Conservation (phyloP, 2,797 vertebrate species). For the Melanotaenia maccullochi region DNA sequence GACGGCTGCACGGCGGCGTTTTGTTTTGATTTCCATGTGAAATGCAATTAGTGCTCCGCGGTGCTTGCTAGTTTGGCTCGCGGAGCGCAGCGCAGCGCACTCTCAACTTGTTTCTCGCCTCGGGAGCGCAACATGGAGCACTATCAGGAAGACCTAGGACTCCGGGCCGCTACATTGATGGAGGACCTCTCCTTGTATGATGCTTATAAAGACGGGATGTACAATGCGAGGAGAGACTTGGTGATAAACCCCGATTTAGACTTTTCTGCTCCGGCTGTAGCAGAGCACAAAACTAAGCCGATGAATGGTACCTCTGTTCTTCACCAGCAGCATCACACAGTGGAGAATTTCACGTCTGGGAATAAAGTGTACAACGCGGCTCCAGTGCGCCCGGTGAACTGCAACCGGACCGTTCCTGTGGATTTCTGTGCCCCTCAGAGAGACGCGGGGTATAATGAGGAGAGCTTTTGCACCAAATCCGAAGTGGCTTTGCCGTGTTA, state of each 20-base stretch:
- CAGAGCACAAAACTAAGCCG: slow-evolving; percentile 78
- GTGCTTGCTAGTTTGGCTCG: slow-evolving; percentile 70
- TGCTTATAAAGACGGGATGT: slow-evolving; percentile 79
- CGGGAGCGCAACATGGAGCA: slow-evolving; percentile 84
- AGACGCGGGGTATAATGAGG: slow-evolving; percentile 78
- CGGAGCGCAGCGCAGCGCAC: slow-evolving; percentile 68
- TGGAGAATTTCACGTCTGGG: slow-evolving; percentile 82
- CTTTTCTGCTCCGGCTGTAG: slow-evolving; percentile 69
- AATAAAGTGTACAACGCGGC: slow-evolving; percentile 85
- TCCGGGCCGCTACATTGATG: slow-evolving; percentile 81
- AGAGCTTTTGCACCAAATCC: slow-evolving; percentile 86
- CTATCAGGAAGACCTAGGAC: slow-evolving; percentile 84
- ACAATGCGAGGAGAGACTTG: slow-evolving; percentile 75
- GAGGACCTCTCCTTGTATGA: slow-evolving; percentile 85
- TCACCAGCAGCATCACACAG: slow-evolving; percentile 82
- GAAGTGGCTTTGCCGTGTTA: slow-evolving; percentile 92
- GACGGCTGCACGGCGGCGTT: slow-evolving; percentile 72
- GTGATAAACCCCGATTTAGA: slow-evolving; percentile 81
- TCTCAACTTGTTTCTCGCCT: slow-evolving; percentile 73
- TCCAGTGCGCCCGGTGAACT: slow-evolving; percentile 81
- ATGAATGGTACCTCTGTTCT: slow-evolving; percentile 83
- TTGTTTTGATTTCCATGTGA: slow-evolving; percentile 84
- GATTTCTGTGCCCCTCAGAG: slow-evolving; percentile 85
- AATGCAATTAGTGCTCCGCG: slow-evolving; percentile 79
- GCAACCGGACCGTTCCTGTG: slow-evolving; percentile 78